Evolutionary conservation across 2,797 vertebrate species (phyloP).

Genomic region (Pseudochaenichthys georgianus): DNA sequence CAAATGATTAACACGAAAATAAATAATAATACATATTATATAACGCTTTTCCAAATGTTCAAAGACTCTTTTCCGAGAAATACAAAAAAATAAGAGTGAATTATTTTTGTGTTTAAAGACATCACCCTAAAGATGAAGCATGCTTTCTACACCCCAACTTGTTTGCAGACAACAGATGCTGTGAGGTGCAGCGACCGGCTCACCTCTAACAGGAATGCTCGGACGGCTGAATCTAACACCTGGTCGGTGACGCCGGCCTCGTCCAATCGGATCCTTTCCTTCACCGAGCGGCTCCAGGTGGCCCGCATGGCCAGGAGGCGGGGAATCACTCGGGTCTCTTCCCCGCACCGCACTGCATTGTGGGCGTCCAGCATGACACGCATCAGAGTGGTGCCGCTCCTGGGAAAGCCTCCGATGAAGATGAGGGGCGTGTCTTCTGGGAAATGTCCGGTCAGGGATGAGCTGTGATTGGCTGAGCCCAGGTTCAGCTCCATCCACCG

Average conservation of each 20-base stretch:
- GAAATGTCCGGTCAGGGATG: slow-evolving; percentile 80
- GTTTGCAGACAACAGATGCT: neutral
- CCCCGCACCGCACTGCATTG: slow-evolving; percentile 89
- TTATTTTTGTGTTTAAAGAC: neutral
- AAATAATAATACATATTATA: neutral
- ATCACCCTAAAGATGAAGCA: neutral
- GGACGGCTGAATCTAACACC: slow-evolving; percentile 93
- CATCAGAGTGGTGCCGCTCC: slow-evolving; percentile 96
- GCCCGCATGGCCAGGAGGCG: slow-evolving; percentile 92
- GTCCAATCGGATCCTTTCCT: slow-evolving; percentile 92
- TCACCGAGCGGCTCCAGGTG: slow-evolving; percentile 94
- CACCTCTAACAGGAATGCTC: slow-evolving; percentile 93
- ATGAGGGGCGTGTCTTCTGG: slow-evolving; percentile 95
- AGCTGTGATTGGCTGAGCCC: slow-evolving; percentile 70
- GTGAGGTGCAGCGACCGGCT: slow-evolving; percentile 53
- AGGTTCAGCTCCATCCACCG: slow-evolving; percentile 76
- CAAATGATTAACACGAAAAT: neutral
- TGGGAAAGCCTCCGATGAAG: slow-evolving; percentile 94
- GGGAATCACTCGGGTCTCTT: slow-evolving; percentile 94
- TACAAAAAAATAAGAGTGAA: neutral
- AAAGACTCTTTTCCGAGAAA: no score
- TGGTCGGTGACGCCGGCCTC: slow-evolving; percentile 95
- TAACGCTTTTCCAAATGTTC: no score
- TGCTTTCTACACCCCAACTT: neutral
- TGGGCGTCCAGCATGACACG: slow-evolving; percentile 96